phyloP scores from a whole-genome alignment of 64 coral and sea anemone genomes.

The Montipora sp. region DNA sequence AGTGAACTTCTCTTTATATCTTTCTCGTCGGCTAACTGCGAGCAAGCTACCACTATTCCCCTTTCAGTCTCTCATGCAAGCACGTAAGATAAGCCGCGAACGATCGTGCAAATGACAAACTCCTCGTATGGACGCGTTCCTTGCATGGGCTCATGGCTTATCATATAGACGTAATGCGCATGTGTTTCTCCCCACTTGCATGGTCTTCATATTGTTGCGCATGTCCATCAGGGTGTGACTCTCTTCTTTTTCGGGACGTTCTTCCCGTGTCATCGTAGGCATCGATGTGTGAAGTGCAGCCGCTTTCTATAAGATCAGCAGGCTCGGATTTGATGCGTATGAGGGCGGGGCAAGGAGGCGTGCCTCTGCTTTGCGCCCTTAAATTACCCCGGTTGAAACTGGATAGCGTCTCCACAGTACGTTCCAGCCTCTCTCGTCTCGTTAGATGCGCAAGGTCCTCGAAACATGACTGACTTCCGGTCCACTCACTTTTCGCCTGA shows the following conservation, averaged over 20 bases:
- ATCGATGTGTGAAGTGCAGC: not conserved
- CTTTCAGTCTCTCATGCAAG: no score
- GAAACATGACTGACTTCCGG: slow-evolving; percentile 6
- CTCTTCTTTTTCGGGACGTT: not conserved
- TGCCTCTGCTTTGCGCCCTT: slow-evolving; percentile 11
- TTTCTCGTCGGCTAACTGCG: no score
- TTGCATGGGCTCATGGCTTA: not conserved
- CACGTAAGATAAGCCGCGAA: no score
- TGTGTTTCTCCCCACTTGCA: slow-evolving; percentile 35
- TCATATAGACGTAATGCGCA: slow-evolving; percentile 18
- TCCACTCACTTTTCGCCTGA: slow-evolving; percentile 5
- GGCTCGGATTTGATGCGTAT: slow-evolving; percentile 68
- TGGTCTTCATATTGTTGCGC: not conserved
- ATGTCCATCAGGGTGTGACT: not conserved
- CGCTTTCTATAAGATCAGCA: not conserved
- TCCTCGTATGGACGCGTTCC: not conserved
- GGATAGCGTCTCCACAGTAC: not conserved
- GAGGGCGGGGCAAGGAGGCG: slow-evolving; percentile 63
- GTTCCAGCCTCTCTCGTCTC: slow-evolving; percentile 24
- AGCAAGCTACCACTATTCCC: no score
- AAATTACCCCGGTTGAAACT: slow-evolving; percentile 3
- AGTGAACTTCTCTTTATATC: no score
- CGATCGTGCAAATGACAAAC: no score
- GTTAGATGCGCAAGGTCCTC: not conserved
- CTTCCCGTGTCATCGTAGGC: not conserved